A percentile compares a stretch with the other conserved stretches of the same genome.
phyloP scores from a whole-genome alignment of 2,888 invertebrate species.

The Cheilosia vernalis region DNA sequence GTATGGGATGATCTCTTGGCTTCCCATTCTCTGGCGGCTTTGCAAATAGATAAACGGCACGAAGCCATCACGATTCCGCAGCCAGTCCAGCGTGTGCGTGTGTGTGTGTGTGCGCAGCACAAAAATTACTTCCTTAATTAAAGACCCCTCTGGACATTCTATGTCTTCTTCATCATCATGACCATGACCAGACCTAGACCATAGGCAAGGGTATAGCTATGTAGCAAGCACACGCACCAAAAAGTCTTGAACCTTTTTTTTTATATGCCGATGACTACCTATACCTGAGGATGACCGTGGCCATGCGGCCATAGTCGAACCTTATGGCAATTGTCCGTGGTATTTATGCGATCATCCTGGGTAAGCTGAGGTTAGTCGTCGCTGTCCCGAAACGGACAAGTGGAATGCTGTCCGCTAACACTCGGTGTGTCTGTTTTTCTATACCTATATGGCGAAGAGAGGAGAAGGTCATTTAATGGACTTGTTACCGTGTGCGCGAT shows the following conservation, averaged over 20 bases:
- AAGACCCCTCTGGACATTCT: conserved; percentile 71
- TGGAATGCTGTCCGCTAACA: conserved; percentile 73
- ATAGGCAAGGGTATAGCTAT: conserved; percentile 38
- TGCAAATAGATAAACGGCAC: conserved; percentile 72
- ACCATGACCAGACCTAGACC: conserved; percentile 65
- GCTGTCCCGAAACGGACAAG: conserved; percentile 69
- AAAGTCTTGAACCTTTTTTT: conserved; percentile 4
- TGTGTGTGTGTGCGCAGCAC: conserved; percentile 29
- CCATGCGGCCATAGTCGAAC: conserved; percentile 48
- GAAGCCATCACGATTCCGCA: conserved; percentile 59
- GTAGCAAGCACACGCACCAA: conserved; percentile 57
- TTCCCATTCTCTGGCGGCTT: conserved; percentile 66
- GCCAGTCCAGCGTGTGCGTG: neutral
- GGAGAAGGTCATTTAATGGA: conserved; percentile 71
- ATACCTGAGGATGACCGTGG: conserved; percentile 11
- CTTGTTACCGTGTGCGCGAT: conserved; percentile 71
- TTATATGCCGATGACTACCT: neutral
- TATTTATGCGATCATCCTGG: conserved; percentile 63
- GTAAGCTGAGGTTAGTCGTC: conserved; percentile 3
- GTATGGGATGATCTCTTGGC: conserved; percentile 70
- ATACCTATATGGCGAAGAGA: conserved; percentile 2
- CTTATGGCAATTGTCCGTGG: conserved; percentile 67
- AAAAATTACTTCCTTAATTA: conserved; percentile 75
- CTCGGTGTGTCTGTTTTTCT: conserved; percentile 1
- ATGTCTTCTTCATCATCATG: conserved; percentile 70